Percentiles rank a stretch among this genome's conserved stretches.
These are phyloP conservation scores for Platycheirus albimanus DNA, from an alignment of 2,888 invertebrate genomes.

Conservation along the genomic window DNA sequence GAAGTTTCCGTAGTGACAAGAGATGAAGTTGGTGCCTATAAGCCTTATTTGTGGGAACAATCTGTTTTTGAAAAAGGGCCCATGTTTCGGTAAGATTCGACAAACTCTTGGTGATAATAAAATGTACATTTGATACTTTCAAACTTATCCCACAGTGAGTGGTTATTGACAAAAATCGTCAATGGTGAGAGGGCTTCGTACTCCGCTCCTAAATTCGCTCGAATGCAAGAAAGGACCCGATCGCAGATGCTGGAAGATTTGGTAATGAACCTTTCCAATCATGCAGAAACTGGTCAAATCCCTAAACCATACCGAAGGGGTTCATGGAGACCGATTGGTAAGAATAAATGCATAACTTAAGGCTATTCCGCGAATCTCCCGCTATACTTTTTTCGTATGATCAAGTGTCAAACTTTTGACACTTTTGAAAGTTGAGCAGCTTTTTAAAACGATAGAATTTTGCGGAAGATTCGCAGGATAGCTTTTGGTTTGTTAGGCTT, in stretches of 20 bases:
- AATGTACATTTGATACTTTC: no score
- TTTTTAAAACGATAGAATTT: no score
- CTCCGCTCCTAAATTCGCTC: conserved; percentile 96
- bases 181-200: conserved; percentile 97
- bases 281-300: conserved; percentile 97
- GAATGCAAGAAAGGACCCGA: conserved; percentile 96
- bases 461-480: no score
- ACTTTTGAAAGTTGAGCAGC: no score
- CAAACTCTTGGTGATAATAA: no score
- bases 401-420: no score
- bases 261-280: conserved; percentile 95
- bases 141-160: conserved; percentile 86
- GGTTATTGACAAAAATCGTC: conserved; percentile 96
- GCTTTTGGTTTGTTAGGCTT: no score
- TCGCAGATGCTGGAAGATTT: conserved; percentile 97
- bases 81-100: conserved; percentile 89
- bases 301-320: conserved; percentile 96
- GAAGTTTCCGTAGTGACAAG: conserved; percentile 96
- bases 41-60: conserved; percentile 97
- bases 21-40: conserved; percentile 97
- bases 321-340: conserved; percentile 96
- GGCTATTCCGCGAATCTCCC: no score
- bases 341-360: no score
- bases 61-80: conserved; percentile 96
- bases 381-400: no score